phyloP scores from a whole-genome alignment of 2,113 vertebrate species.

The Regulus satrapa region DNA sequence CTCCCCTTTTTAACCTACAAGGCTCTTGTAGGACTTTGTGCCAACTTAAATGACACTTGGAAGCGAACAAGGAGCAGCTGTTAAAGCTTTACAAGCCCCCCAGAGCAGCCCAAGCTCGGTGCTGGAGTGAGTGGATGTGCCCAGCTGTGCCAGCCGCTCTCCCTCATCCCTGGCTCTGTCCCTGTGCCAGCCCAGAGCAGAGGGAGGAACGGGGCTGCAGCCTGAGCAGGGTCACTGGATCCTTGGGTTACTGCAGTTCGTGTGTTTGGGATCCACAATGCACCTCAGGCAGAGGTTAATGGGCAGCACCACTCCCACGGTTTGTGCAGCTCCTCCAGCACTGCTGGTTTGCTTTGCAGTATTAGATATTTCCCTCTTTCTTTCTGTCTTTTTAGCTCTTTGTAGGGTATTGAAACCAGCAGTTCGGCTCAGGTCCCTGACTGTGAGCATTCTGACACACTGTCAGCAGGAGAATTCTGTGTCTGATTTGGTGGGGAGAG shows the following conservation, averaged over 20 bases:
- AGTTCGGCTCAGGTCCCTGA: neutral
- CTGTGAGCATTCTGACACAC: neutral
- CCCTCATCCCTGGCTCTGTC: fast-evolving
- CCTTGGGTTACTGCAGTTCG: neutral
- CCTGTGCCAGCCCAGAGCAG: neutral
- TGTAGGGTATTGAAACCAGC: neutral
- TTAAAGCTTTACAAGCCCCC: neutral
- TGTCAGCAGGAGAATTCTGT: neutral
- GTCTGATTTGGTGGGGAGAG: neutral
- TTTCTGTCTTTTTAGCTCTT: neutral
- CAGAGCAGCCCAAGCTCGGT: neutral
- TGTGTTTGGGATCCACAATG: neutral
- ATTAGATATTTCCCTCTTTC: neutral
- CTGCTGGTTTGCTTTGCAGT: neutral
- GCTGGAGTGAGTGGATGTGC: neutral
- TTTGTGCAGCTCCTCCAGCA: neutral
- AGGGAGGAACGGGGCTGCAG: neutral
- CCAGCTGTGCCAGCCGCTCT: neutral
- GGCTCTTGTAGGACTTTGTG: neutral
- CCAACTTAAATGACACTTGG: neutral
- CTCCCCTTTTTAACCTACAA: neutral
- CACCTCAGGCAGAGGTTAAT: neutral
- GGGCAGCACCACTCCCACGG: neutral
- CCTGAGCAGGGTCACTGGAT: neutral
- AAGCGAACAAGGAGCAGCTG: neutral